phyloP scores from a whole-genome alignment of 92 coral and sea anemone species.

The Epizoanthus scotinus region DNA sequence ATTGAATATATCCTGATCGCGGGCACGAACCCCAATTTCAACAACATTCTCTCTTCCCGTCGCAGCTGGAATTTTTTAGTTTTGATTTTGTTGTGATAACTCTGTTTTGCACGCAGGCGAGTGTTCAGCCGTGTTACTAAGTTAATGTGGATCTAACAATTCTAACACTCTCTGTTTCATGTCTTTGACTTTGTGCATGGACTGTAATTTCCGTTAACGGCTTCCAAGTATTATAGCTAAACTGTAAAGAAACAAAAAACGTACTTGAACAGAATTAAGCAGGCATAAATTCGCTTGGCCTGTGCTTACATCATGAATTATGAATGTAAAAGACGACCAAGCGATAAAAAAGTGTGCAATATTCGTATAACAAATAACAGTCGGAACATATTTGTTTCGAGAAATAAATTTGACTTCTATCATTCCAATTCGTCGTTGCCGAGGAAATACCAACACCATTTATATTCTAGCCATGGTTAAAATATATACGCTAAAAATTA shows the following conservation, averaged over 20 bases:
- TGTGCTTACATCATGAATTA: slow-evolving; percentile 35
- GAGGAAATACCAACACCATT: slow-evolving; percentile 24
- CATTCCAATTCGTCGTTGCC: slow-evolving; percentile 22
- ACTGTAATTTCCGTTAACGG: slow-evolving; percentile 12
- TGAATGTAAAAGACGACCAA: slow-evolving; percentile 38
- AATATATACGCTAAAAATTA: slow-evolving; percentile 28
- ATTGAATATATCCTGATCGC: not conserved
- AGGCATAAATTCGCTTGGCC: slow-evolving; percentile 22
- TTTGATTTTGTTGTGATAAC: slow-evolving; percentile 35
- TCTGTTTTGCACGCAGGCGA: not conserved
- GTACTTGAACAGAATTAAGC: slow-evolving; percentile 21
- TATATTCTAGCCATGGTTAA: slow-evolving; percentile 11
- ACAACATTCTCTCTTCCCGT: not conserved
- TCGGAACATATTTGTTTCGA: not conserved
- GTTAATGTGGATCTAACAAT: not conserved
- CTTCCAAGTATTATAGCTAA: not conserved
- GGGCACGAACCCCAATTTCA: not conserved
- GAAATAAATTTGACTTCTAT: not conserved
- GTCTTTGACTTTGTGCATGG: slow-evolving; percentile 1
- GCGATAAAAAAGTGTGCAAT: slow-evolving; percentile 33
- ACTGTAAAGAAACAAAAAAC: slow-evolving; percentile 8
- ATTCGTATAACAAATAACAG: slow-evolving; percentile 3
- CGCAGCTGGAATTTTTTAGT: slow-evolving; percentile 10
- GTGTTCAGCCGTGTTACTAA: not conserved
- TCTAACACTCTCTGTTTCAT: not conserved